Conservation (phyloP, 2,113 vertebrate genomes). For the Apeltes quadracus region DNA sequence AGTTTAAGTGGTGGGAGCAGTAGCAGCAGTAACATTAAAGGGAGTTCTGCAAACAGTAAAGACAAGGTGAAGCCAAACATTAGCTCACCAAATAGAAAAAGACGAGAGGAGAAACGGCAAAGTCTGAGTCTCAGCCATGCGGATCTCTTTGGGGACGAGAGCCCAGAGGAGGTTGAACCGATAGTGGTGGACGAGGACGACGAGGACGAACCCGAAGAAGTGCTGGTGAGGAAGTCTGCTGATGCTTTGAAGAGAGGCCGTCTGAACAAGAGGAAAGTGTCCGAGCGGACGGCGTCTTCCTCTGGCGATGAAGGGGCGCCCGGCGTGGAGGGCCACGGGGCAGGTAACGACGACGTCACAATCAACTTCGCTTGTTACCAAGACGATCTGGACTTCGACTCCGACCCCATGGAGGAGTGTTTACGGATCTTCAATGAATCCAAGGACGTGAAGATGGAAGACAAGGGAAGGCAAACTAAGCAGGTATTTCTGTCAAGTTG, state of each 20-base stretch:
- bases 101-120: slow-evolving; percentile 68
- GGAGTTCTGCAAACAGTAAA: slow-evolving; percentile 46
- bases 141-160: slow-evolving; percentile 95
- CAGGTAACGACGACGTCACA: slow-evolving; percentile 46
- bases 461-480: slow-evolving; percentile 91
- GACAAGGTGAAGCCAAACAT: slow-evolving; percentile 56
- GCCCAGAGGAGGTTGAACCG: slow-evolving; percentile 84
- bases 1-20: slow-evolving; percentile 46
- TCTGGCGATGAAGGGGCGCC: slow-evolving; percentile 69
- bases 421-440: slow-evolving; percentile 96
- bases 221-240: slow-evolving; percentile 77
- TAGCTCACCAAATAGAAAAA: slow-evolving; percentile 45
- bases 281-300: slow-evolving; percentile 60
- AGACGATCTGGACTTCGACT: slow-evolving; percentile 91
- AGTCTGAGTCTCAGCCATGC: slow-evolving; percentile 87
- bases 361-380: slow-evolving; percentile 85
- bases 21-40: slow-evolving; percentile 58
- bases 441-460: slow-evolving; percentile 91
- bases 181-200: slow-evolving; percentile 35
- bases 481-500: slow-evolving; percentile 80
- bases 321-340: slow-evolving; percentile 30
- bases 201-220: slow-evolving; percentile 48
- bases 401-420: slow-evolving; percentile 97
- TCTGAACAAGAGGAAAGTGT: slow-evolving; percentile 68
- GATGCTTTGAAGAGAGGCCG: slow-evolving; percentile 64